Conservation (phyloP, 1,140 invertebrate species). For the Calycopis cecrops region DNA sequence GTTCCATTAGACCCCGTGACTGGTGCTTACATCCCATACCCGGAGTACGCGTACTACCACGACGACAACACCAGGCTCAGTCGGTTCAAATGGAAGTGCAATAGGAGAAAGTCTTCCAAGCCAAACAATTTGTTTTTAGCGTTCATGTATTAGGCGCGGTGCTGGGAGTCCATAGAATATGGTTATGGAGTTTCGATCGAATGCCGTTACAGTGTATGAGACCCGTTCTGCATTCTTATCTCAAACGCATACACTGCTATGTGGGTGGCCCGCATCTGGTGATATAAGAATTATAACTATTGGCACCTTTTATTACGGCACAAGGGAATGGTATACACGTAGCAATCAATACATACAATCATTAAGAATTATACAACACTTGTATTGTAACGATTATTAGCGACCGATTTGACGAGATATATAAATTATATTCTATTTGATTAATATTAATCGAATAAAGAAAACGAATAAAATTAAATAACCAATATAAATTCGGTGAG, state of each 20-base stretch:
- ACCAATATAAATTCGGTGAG: slow-evolving; percentile 21
- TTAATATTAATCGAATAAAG: no score
- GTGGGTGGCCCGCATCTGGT: slow-evolving; percentile 72
- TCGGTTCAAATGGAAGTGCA: slow-evolving; percentile 44
- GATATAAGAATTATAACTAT: slow-evolving; percentile 42
- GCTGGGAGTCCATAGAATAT: slow-evolving; percentile 24
- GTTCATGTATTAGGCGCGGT: slow-evolving; percentile 69
- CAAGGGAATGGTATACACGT: slow-evolving; percentile 31
- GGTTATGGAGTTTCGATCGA: slow-evolving; percentile 66
- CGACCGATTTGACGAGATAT: no score
- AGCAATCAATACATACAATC: not conserved
- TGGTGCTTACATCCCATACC: slow-evolving; percentile 56
- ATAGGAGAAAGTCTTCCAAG: slow-evolving; percentile 43
- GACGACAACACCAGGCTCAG: slow-evolving; percentile 42
- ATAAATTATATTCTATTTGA: no score
- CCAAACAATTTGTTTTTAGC: slow-evolving; percentile 70
- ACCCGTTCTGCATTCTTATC: slow-evolving; percentile 32
- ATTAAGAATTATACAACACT: not conserved
- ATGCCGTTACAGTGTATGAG: slow-evolving; percentile 64
- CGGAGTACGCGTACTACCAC: slow-evolving; percentile 54
- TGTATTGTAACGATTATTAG: no score
- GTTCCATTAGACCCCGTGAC: slow-evolving; percentile 49
- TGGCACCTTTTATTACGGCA: slow-evolving; percentile 60
- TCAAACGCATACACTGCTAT: slow-evolving; percentile 48
- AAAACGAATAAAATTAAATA: no score